A percentile compares a stretch with the other conserved stretches of the same genome.
Evolutionary conservation across 2,797 vertebrate species (phyloP).

Genomic region (Parambassis ranga): DNA sequence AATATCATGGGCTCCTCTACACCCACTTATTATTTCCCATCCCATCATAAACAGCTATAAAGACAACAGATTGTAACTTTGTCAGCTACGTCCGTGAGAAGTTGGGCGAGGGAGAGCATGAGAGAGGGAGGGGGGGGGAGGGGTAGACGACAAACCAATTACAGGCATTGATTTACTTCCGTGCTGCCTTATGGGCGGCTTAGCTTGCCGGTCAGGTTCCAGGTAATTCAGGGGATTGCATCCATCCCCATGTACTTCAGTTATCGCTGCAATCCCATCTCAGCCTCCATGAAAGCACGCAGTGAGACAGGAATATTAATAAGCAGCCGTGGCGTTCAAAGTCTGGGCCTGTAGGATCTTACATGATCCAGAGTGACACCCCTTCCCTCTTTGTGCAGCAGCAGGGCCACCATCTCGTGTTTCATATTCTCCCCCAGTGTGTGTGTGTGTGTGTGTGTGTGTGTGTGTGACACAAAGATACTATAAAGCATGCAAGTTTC

Average conservation of each 20-base stretch:
- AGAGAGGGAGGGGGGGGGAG: conserved; percentile 17
- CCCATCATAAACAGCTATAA: conserved; percentile 44
- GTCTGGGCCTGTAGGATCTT: conserved; percentile 41
- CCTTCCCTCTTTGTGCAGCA: conserved; percentile 21
- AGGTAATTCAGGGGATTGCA: conserved; percentile 76
- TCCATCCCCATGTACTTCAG: conserved; percentile 70
- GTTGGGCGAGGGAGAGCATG: not conserved
- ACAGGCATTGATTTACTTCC: conserved; percentile 69
- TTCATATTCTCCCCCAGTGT: conserved; percentile 47
- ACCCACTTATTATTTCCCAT: conserved; percentile 20
- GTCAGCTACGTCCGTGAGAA: conserved; percentile 47
- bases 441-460: no score
- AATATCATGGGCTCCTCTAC: no score
- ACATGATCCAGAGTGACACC: conserved; percentile 54
- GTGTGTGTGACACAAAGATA: conserved; percentile 36
- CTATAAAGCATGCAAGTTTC: conserved; percentile 33
- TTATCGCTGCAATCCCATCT: conserved; percentile 75
- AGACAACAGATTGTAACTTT: conserved; percentile 52
- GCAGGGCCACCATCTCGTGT: conserved; percentile 35
- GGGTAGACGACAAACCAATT: conserved; percentile 71
- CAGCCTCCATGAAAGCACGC: conserved; percentile 68
- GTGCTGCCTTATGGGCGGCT: conserved; percentile 58
- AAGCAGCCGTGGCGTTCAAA: conserved; percentile 53
- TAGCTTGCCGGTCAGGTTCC: conserved; percentile 77
- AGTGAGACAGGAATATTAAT: conserved; percentile 79